Conservation (phyloP, 92 coral and sea anemone species). For the Anthopleura xanthogrammica region DNA sequence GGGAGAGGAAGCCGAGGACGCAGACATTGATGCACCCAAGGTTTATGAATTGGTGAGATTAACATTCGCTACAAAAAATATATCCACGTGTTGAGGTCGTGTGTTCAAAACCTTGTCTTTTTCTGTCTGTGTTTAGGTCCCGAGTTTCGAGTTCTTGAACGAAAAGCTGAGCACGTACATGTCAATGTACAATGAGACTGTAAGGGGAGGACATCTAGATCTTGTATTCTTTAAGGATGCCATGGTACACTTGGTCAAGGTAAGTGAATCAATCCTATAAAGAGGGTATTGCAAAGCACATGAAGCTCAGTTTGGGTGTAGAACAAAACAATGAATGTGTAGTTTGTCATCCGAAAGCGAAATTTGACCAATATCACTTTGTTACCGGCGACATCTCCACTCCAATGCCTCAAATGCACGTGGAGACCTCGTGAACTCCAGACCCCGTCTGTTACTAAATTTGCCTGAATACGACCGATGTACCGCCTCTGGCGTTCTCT, state of each 20-base stretch:
- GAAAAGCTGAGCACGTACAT: constrained; percentile 79
- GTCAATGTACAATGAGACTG: constrained; percentile 83
- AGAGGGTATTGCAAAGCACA: too few relatives aligned
- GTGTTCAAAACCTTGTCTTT: background rate
- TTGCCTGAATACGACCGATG: too few relatives aligned
- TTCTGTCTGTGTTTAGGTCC: constrained; percentile 46
- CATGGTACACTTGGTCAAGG: constrained; percentile 85
- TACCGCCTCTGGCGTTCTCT: too few relatives aligned
- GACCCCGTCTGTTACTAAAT: too few relatives aligned
- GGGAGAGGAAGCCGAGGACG: constrained; percentile 89
- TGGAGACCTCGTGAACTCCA: too few relatives aligned
- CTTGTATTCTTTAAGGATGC: constrained; percentile 90
- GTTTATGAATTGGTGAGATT: constrained; percentile 72
- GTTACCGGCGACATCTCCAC: too few relatives aligned
- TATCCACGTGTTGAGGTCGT: background rate
- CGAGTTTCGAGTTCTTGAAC: constrained; percentile 64
- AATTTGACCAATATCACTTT: too few relatives aligned
- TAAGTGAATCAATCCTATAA: background rate
- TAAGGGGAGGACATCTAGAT: constrained; percentile 79
- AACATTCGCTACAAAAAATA: background rate
- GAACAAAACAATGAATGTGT: too few relatives aligned
- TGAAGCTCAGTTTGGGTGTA: too few relatives aligned
- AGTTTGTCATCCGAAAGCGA: too few relatives aligned
- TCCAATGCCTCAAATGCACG: too few relatives aligned
- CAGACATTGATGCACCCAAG: constrained; percentile 90